Evolutionary conservation across 2,797 vertebrate species (phyloP).

Genomic region (Onychomys torridus): DNA sequence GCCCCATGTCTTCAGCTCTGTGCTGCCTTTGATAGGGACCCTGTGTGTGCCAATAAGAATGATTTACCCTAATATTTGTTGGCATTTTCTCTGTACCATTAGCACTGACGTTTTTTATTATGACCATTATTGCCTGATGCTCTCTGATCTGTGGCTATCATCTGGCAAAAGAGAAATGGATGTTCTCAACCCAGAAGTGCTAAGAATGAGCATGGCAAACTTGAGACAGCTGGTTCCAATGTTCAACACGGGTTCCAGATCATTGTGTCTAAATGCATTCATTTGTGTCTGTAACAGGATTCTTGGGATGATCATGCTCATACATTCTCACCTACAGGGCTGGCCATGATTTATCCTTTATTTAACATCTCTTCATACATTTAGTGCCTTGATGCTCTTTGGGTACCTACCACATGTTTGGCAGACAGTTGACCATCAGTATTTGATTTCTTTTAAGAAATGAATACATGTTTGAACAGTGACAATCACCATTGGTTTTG

Average conservation of each 20-base stretch:
- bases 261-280: background rate
- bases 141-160: background rate
- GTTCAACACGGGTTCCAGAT: background rate
- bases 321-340: background rate
- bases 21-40: background rate
- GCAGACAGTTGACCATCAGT: conserved; percentile 21
- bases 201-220: background rate
- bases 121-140: too few species aligned
- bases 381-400: background rate
- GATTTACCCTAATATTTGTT: fast-evolving
- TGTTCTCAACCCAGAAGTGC: background rate
- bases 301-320: background rate
- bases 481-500: background rate
- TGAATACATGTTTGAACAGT: background rate
- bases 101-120: background rate
- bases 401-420: background rate
- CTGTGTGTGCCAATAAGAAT: background rate
- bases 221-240: background rate
- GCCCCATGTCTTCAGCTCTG: background rate
- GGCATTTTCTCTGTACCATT: background rate
- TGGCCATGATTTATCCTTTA: background rate
- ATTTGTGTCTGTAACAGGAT: background rate
- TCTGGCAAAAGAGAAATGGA: background rate
- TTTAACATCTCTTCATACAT: background rate
- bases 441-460: conserved; percentile 42